phyloP scores from a whole-genome alignment of 2,797 vertebrate species.

The Tenualosa ilisha region DNA sequence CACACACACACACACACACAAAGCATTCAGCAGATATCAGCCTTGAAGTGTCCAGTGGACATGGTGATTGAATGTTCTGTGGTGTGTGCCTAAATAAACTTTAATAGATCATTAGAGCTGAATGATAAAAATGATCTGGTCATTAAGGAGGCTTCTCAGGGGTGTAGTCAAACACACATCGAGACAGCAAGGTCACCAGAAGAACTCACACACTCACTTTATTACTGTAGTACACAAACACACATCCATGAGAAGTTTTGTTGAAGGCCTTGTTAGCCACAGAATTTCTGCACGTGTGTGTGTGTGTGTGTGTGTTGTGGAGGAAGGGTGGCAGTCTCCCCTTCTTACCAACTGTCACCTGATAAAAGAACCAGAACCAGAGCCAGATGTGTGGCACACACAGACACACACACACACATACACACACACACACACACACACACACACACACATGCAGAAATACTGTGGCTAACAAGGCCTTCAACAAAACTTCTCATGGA shows the following conservation, averaged over 20 bases:
- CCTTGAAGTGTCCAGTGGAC: neutral
- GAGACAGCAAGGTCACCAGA: slow-evolving; percentile 59
- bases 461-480: too few relatives aligned
- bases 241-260: too few relatives aligned
- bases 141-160: slow-evolving; percentile 26
- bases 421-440: slow-evolving; percentile 6
- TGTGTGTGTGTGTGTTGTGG: neutral
- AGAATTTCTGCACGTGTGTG: neutral
- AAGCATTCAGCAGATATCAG: too few relatives aligned
- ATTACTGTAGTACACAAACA: neutral
- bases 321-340: neutral
- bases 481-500: too few relatives aligned
- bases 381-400: neutral
- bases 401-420: neutral
- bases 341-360: too few relatives aligned
- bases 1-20: neutral
- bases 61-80: too few relatives aligned
- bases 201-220: slow-evolving; percentile 42
- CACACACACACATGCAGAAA: neutral
- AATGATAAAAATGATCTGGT: slow-evolving; percentile 40
- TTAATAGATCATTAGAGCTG: slow-evolving; percentile 50
- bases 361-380: too few relatives aligned
- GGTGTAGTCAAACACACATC: slow-evolving; percentile 39
- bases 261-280: too few relatives aligned
- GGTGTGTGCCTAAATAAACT: slow-evolving; percentile 15